These are phyloP conservation scores for Brachyalestes nurse DNA, from an alignment of 2,797 vertebrate species.

Conservation along the genomic window DNA sequence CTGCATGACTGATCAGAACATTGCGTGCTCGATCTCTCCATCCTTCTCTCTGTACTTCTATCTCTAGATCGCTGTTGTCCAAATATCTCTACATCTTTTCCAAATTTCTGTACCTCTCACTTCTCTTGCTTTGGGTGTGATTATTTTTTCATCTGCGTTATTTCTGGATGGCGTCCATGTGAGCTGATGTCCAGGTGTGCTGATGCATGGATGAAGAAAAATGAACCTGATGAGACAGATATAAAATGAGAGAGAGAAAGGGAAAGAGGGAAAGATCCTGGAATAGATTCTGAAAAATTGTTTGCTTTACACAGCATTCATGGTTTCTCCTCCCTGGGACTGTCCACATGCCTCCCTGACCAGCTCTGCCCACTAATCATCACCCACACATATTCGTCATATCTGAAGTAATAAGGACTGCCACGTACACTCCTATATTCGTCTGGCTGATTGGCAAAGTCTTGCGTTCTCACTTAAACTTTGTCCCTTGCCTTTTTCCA, in stretches of 20 bases:
- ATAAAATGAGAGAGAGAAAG: not conserved
- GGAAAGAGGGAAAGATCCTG: not conserved
- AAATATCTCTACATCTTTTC: not conserved
- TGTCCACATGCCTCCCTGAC: not conserved
- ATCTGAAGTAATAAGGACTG: not conserved
- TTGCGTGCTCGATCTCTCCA: slow-evolving; percentile 61
- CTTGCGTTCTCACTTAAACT: not conserved
- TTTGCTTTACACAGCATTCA: not conserved
- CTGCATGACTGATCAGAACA: slow-evolving; percentile 73
- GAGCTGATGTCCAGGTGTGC: not conserved
- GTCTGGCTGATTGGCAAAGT: not conserved
- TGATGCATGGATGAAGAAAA: not conserved
- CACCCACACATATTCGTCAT: not conserved
- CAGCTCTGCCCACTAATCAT: not conserved
- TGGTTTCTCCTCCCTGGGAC: not conserved
- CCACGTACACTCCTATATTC: not conserved
- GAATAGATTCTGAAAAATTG: not conserved
- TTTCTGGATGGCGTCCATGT: not conserved
- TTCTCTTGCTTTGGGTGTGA: not conserved
- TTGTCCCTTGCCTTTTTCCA: too few relatives aligned
- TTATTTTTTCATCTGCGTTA: slow-evolving; percentile 30
- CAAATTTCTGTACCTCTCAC: slow-evolving; percentile 1
- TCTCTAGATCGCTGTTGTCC: not conserved
- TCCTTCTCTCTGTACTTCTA: slow-evolving; percentile 2
- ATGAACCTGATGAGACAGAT: slow-evolving; percentile 17